Evolutionary conservation across 2,797 vertebrate species (phyloP).

Genomic region (Sebastes itinus): DNA sequence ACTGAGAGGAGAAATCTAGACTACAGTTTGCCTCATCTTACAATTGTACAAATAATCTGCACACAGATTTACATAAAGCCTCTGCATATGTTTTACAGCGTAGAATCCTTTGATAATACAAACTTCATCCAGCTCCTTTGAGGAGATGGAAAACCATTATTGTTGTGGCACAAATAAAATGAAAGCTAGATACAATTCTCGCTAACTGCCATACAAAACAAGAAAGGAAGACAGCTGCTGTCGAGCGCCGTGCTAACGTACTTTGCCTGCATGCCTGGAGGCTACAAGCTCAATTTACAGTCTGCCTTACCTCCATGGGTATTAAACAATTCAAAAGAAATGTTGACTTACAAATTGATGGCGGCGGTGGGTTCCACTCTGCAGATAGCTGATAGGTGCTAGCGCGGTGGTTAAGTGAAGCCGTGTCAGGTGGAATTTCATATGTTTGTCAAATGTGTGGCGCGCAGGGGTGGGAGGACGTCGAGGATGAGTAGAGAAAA

Average conservation of each 20-base stretch:
- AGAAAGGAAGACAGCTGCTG: constrained; percentile 39
- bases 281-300: constrained; percentile 40
- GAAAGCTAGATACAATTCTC: constrained; percentile 12
- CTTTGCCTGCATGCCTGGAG: constrained; percentile 44
- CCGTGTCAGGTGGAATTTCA: constrained; percentile 29
- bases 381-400: neutral
- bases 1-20: neutral
- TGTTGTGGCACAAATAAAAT: constrained; percentile 41
- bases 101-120: neutral
- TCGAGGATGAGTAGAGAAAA: neutral
- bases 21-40: neutral
- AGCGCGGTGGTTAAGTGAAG: constrained; percentile 21
- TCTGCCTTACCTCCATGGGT: constrained; percentile 34
- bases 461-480: constrained; percentile 1
- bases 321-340: constrained; percentile 53
- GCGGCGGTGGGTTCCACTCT: constrained; percentile 8
- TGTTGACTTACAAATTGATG: constrained; percentile 40
- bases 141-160: constrained; percentile 9
- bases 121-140: constrained; percentile 8
- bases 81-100: neutral
- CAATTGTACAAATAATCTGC: neutral
- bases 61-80: neutral
- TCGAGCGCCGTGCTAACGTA: constrained; percentile 21
- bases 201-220: constrained; percentile 43
- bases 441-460: constrained; percentile 13